These are phyloP conservation scores for Enhydra lutris DNA, from an alignment of 2,113 vertebrate species.

Conservation along the genomic window DNA sequence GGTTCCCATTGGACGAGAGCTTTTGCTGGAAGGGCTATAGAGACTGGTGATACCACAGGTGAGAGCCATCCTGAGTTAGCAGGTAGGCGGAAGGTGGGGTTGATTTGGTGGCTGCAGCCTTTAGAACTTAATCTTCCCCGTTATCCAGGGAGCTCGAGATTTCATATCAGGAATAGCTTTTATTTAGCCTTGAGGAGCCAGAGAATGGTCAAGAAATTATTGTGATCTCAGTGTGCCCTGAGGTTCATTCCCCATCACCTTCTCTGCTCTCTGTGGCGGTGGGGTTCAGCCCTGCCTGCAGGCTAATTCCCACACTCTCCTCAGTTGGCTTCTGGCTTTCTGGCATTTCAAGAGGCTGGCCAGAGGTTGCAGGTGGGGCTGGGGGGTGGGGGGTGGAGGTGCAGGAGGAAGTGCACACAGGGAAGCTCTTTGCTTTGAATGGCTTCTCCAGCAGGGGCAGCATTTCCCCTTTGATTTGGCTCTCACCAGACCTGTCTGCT, in stretches of 20 bases:
- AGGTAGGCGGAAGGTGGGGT: accelerated
- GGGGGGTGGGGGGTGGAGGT: too few relatives aligned
- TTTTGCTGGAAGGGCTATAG: neutral
- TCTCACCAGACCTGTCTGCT: too few relatives aligned
- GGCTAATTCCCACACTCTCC: neutral
- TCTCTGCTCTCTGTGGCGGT: neutral
- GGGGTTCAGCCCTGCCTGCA: neutral
- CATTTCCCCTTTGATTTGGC: neutral
- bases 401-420: neutral
- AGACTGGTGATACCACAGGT: neutral
- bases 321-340: neutral
- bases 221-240: neutral
- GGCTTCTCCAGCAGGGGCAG: neutral
- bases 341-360: too few relatives aligned
- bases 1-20: neutral
- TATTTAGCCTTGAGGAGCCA: neutral
- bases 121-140: neutral
- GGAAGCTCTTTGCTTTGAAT: neutral
- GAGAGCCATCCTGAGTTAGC: neutral
- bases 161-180: neutral
- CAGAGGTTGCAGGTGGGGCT: neutral
- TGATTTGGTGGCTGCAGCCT: neutral
- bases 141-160: neutral
- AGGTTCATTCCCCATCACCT: neutral
- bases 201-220: neutral